Evolutionary conservation across 2,888 invertebrate genomes (phyloP).

Genomic region (Tenthredo distinguenda): DNA sequence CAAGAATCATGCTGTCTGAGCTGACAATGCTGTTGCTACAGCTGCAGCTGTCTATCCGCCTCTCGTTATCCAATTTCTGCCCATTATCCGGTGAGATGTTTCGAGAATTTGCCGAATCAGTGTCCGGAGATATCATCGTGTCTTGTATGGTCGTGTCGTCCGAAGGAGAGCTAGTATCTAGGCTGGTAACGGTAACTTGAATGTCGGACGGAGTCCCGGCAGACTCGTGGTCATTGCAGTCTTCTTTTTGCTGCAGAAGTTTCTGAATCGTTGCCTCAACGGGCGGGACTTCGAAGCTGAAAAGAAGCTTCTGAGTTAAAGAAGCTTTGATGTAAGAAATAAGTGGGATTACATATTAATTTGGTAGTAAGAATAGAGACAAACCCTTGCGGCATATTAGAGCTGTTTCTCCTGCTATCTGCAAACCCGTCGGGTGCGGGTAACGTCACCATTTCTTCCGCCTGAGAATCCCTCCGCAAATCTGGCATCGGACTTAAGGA

Average conservation of each 20-base stretch:
- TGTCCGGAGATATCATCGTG: conserved; percentile 72
- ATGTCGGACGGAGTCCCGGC: conserved; percentile 68
- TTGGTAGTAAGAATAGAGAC: background rate
- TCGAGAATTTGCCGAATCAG: conserved; percentile 69
- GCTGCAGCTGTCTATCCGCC: conserved; percentile 66
- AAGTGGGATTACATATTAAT: background rate
- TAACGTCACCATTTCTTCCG: conserved; percentile 81
- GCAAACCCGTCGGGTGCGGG: conserved; percentile 92
- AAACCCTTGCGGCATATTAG: conserved; percentile 62
- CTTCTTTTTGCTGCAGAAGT: conserved; percentile 59
- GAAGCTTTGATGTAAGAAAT: background rate
- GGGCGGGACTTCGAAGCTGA: conserved; percentile 65
- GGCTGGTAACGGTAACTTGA: conserved; percentile 68
- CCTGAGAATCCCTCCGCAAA: conserved; percentile 82
- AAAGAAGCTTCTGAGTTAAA: conserved; percentile 64
- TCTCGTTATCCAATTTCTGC: conserved; percentile 23
- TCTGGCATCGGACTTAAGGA: conserved; percentile 86
- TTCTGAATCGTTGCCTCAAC: conserved; percentile 59
- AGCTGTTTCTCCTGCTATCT: conserved; percentile 84
- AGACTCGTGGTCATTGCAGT: conserved; percentile 59
- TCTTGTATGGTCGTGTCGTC: conserved; percentile 74
- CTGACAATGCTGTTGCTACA: conserved; percentile 73
- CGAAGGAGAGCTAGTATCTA: conserved; percentile 72
- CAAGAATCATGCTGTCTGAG: conserved; percentile 71
- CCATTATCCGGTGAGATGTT: conserved; percentile 63